Evolutionary conservation across 2,888 invertebrate species (phyloP).

Genomic region (Chelonus formosanus): DNA sequence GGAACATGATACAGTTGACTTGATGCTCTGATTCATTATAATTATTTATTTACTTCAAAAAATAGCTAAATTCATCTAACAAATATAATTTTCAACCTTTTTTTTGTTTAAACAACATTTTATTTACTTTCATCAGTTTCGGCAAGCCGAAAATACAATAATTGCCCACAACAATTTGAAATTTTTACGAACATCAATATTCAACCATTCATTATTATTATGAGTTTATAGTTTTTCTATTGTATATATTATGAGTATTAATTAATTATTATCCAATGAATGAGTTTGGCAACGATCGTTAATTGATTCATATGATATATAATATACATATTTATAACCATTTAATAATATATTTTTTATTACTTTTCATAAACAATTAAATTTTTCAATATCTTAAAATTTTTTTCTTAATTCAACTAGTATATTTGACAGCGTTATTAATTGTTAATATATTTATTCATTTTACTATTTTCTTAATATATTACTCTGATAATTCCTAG

Average conservation of each 20-base stretch:
- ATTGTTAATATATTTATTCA: constrained; percentile 30
- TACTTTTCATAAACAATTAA: constrained; percentile 2
- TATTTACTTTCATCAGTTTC: constrained; percentile 35
- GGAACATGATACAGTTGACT: too few species aligned
- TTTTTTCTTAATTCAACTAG: constrained; percentile 33
- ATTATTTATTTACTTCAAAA: too few species aligned
- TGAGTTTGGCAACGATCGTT: constrained; percentile 9
- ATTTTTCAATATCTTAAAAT: constrained; percentile 26
- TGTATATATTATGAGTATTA: constrained; percentile 12
- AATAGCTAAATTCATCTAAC: not conserved
- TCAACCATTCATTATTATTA: constrained; percentile 13
- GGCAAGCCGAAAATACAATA: constrained; percentile 41
- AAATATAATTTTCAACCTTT: not conserved
- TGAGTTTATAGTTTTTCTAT: constrained; percentile 14
- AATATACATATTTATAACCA: constrained; percentile 11
- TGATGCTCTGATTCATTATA: too few species aligned
- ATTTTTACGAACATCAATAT: constrained; percentile 22
- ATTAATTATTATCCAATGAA: not conserved
- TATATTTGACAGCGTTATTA: constrained; percentile 33
- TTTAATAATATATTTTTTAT: constrained; percentile 19
- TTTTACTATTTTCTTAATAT: constrained; percentile 17
- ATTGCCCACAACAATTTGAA: constrained; percentile 37
- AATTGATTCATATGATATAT: not conserved
- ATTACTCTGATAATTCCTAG: constrained; percentile 20
- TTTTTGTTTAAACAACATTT: constrained; percentile 36